Base-by-base conservation (phyloP, 2,888 invertebrate genomes). In the Salpingus planirostris region DNA sequence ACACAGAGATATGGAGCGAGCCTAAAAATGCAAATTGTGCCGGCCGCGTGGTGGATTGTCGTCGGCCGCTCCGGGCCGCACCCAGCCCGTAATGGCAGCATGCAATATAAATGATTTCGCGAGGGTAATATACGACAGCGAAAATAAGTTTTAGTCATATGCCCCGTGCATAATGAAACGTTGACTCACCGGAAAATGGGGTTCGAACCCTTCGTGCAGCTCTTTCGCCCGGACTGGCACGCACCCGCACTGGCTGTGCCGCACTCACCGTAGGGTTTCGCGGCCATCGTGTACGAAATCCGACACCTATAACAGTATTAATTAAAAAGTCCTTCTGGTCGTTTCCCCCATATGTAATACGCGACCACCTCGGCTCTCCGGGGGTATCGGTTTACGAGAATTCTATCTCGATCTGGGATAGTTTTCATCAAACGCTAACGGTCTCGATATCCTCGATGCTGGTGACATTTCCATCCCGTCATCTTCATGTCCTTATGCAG, bases 121-220 rank as follows among this genome's bases (percentile, higher is more conserved):
- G 29, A 39, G 35, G 39, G 30, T 36, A 39, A 39, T 36, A 25
- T n/a, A n/a, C n/a, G n/a, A n/a, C n/a, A n/a, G n/a, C 25, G 32
- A 32, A 21, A 39, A 39, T 36, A 39, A 39, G 36, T 35, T 38
- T 32, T 39, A 39, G 39, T 39, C 39, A 39, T 39, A 46, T 44
- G 38, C 35, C 38, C 28, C n/a, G n/a, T 42, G 42, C 40, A 44
- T 46, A 44, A 36, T 47, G 46, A 43, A 44, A 36, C 43, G 43
- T 44, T 50, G 49, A 50, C 49, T 50, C 49, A 50, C 49, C 49
- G 36, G 39, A 31, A 37, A 39, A 36, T 37, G 29, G 41, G 36
- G 39, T 39, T 33, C 37, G 34, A 38, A 38, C 42, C 45, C 42
- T 42, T 38, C 36, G 39, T 40, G 35, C 41, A 33, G 27, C 39